A percentile compares a stretch with the other conserved stretches of the same genome.
Evolutionary conservation across 2,888 invertebrate genomes (phyloP).

Genomic region (Hydrotaea cyrtoneurina): DNA sequence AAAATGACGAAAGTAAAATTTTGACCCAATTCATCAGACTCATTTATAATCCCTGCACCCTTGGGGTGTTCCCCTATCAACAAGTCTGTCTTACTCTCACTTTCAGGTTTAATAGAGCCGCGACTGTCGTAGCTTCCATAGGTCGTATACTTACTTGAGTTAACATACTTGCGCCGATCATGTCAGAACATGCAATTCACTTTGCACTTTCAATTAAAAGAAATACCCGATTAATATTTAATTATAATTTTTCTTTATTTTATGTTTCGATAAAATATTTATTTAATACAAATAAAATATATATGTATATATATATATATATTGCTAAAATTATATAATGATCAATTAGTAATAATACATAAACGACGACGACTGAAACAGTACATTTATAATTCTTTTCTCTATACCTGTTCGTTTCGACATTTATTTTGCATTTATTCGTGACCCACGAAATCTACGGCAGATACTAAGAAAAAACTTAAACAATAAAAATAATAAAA

Average conservation of each 20-base stretch:
- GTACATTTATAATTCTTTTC: conserved; percentile 43
- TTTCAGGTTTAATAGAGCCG: no score
- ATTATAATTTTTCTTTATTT: conserved; percentile 55
- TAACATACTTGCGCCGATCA: no score
- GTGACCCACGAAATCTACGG: neutral
- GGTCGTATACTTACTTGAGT: no score
- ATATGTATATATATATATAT: conserved; percentile 45
- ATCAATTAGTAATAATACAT: conserved; percentile 45
- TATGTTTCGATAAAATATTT: conserved; percentile 39
- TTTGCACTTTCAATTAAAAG: no score
- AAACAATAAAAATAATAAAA: conserved; percentile 38
- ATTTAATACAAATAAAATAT: conserved; percentile 63
- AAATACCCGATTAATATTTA: conserved; percentile 44
- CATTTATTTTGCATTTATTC: conserved; percentile 12
- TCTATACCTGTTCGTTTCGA: no score
- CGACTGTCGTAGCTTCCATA: no score
- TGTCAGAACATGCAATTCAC: no score
- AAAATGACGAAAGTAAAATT: no score
- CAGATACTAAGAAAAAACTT: conserved; percentile 26
- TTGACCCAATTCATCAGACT: no score
- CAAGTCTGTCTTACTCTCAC: no score
- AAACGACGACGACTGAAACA: conserved; percentile 45
- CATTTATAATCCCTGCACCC: no score
- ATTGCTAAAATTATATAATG: conserved; percentile 45
- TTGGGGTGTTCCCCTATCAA: no score